Percentiles rank a stretch among this genome's conserved stretches.
These are phyloP conservation scores for Perca flavescens DNA, from an alignment of 2,113 vertebrate species.

Conservation along the genomic window DNA sequence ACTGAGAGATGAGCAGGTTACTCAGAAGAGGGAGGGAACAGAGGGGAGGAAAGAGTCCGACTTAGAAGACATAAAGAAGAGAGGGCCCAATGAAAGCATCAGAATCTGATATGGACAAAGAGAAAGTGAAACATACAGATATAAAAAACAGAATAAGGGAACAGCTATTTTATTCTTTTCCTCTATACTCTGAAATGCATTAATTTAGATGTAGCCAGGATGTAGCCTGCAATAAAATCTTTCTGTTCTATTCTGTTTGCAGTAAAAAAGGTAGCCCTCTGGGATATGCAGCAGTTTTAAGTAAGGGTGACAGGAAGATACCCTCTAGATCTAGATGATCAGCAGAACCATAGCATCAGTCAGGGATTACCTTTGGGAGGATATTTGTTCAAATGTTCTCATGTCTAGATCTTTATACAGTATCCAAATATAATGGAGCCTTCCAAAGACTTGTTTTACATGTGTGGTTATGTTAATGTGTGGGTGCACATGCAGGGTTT, in stretches of 20 bases:
- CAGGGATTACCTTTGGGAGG: slow-evolving; percentile 43
- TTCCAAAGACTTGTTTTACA: background rate
- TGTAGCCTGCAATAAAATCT: slow-evolving; percentile 8
- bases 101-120: slow-evolving; percentile 12
- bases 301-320: background rate
- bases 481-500: no score
- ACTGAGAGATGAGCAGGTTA: slow-evolving; percentile 52
- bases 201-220: slow-evolving; percentile 22
- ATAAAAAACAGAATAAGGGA: slow-evolving; percentile 17
- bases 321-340: slow-evolving; percentile 45
- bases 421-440: background rate
- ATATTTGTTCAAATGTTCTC: background rate
- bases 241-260: slow-evolving; percentile 17
- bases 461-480: background rate
- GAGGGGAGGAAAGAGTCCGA: slow-evolving; percentile 3
- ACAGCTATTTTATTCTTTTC: background rate
- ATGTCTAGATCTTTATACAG: background rate
- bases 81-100: slow-evolving; percentile 13
- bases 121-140: background rate
- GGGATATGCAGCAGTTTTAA: slow-evolving; percentile 40
- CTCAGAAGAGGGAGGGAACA: slow-evolving; percentile 28
- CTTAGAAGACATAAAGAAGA: slow-evolving; percentile 17
- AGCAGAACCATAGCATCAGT: slow-evolving; percentile 28
- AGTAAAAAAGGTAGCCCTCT: slow-evolving; percentile 17
- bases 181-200: background rate